Evolutionary conservation across 2,113 vertebrate genomes (phyloP), one percentile per base, ranked within the genome.

Genomic region (Genyomyrus donnyi): DNA sequence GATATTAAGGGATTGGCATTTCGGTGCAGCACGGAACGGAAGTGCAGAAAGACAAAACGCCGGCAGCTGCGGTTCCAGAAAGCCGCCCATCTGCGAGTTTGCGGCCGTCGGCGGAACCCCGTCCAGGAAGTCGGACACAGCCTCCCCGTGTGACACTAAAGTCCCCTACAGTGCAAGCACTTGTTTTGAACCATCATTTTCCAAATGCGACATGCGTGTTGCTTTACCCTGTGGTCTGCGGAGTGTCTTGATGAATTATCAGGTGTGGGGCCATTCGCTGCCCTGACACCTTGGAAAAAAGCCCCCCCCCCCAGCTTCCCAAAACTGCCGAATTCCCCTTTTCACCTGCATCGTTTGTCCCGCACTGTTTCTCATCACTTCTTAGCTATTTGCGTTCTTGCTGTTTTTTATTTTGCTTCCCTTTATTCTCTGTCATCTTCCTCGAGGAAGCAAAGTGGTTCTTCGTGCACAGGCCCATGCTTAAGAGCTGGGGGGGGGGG

Each of bases 151-250:
- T 19, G 66, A 88, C 91, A 70, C 88, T 87, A 42, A 62, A 89
- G 92, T 91, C 90, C 91, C 88, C 92, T 88, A 19, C 53, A 92
- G 31, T 74, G 27, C 66, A 11, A 11, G 31, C 8, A 87, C 52
- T 58, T 3, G 17, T 45, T 62, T 86, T 66, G 1, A 45, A 46
- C 21, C 8, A 0, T 83, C 21, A 11, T 24, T 27, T 56, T 58
- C 39, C 52, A 84, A 74, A 88, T 27, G 42, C 17, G 27, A 85
- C 88, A 85, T 50, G 19, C 1, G 1, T 31, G 66, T 31, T 13
- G n/a, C 70, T 77, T 27, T 85, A 50, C 48, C 77, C 52, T 21
- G 3, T 50, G 53, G 17, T 52, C 46, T 80, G 58, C 46, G 17
- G 31, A 45, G 53, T 74, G 42, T 52, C 88, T 89, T 80, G 17